Evolutionary conservation across 2,113 vertebrate species (phyloP).

Genomic region (Muscicapa adusta): DNA sequence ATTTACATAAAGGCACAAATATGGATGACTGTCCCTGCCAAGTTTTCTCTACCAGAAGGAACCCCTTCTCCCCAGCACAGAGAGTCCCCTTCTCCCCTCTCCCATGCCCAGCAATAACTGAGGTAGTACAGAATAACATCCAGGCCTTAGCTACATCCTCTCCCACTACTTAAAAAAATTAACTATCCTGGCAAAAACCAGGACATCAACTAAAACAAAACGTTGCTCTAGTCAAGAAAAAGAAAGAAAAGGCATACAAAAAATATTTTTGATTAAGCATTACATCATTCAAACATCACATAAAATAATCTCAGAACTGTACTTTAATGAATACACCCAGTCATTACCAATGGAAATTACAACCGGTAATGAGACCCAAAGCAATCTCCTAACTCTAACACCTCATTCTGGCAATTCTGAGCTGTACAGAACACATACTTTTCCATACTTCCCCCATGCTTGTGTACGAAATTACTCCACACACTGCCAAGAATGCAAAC

Average conservation of each 20-base stretch:
- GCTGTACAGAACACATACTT: constrained; percentile 68
- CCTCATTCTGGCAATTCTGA: neutral
- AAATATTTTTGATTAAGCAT: neutral
- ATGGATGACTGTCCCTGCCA: neutral
- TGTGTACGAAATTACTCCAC: constrained; percentile 74
- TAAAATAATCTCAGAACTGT: neutral
- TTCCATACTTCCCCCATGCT: constrained; percentile 71
- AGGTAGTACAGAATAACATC: neutral
- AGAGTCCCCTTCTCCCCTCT: neutral
- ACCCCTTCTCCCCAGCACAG: neutral
- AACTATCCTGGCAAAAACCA: neutral
- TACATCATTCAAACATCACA: neutral
- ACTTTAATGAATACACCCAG: neutral
- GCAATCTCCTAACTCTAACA: neutral
- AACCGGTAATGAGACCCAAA: neutral
- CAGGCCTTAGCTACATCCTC: neutral
- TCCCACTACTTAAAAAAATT: neutral
- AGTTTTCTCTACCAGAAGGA: neutral
- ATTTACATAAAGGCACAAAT: neutral
- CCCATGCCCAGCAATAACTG: neutral
- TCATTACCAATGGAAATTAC: neutral
- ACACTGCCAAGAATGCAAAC: constrained; percentile 75
- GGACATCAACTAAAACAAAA: neutral
- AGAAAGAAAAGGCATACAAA: neutral
- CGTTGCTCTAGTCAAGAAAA: neutral